These are phyloP conservation scores for Melanargia galathea DNA, from an alignment of 2,888 invertebrate genomes.

Conservation along the genomic window DNA sequence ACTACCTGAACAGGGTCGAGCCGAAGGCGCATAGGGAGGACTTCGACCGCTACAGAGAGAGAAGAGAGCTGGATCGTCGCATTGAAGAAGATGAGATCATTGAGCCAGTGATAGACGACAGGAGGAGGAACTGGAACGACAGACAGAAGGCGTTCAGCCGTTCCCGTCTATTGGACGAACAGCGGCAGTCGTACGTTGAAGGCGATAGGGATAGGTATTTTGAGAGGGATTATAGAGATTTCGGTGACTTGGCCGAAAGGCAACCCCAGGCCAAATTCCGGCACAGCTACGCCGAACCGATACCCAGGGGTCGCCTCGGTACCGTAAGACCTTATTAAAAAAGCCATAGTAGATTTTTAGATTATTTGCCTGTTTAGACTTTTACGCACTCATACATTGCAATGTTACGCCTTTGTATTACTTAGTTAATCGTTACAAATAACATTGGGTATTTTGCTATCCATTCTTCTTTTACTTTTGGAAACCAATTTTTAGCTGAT, in stretches of 20 bases:
- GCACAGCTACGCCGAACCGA: slow-evolving; percentile 87
- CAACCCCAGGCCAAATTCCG: slow-evolving; percentile 79
- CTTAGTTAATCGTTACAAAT: background rate
- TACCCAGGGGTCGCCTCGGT: slow-evolving; percentile 77
- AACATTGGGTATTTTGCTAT: background rate
- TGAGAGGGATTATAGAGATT: slow-evolving; percentile 74
- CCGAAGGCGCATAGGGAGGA: slow-evolving; percentile 68
- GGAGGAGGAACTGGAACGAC: slow-evolving; percentile 72
- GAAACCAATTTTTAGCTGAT: background rate
- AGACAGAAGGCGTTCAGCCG: slow-evolving; percentile 75
- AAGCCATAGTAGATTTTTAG: slow-evolving; percentile 71
- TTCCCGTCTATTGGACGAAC: slow-evolving; percentile 73
- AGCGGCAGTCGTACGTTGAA: slow-evolving; percentile 71
- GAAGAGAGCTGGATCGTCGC: slow-evolving; percentile 71
- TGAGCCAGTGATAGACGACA: slow-evolving; percentile 72
- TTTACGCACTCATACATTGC: background rate
- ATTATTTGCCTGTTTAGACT: slow-evolving; percentile 29
- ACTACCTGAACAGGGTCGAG: slow-evolving; percentile 70
- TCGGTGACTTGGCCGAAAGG: slow-evolving; percentile 68
- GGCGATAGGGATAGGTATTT: slow-evolving; percentile 71
- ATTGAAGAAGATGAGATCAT: slow-evolving; percentile 76
- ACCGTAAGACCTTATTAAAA: slow-evolving; percentile 76
- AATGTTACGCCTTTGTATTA: slow-evolving; percentile 8
- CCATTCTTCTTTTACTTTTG: background rate
- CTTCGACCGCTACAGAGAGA: slow-evolving; percentile 69